Conservation (phyloP, 1,140 invertebrate species). For the Bombus haemorrhoidalis region DNA sequence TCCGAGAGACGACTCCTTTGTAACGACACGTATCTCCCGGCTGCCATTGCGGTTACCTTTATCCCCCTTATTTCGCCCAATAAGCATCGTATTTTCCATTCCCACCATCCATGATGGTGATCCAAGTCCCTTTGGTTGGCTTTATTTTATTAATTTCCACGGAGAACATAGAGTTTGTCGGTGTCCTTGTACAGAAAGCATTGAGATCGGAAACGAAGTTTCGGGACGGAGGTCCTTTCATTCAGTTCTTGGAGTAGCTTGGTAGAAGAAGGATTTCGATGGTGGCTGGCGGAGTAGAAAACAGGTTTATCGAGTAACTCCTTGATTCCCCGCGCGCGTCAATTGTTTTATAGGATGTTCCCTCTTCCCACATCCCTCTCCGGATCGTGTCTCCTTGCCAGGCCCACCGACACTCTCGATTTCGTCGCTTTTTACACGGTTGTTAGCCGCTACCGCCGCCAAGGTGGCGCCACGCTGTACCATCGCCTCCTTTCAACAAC, state of each 20-base stretch:
- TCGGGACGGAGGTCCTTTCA: background rate
- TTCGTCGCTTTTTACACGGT: slow-evolving; percentile 43
- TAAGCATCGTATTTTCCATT: slow-evolving; percentile 24
- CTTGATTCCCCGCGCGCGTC: slow-evolving; percentile 51
- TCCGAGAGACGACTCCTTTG: slow-evolving; percentile 29
- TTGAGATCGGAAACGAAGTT: background rate
- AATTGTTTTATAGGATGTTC: slow-evolving; percentile 69
- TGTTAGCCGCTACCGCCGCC: slow-evolving; percentile 35
- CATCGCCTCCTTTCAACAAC: background rate
- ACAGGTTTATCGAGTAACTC: slow-evolving; percentile 65
- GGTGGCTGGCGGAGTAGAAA: slow-evolving; percentile 41
- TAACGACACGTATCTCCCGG: slow-evolving; percentile 36
- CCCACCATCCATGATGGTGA: too few species aligned
- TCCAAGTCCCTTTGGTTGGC: too few species aligned
- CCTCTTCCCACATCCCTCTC: slow-evolving; percentile 5
- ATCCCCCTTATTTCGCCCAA: slow-evolving; percentile 16
- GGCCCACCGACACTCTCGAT: slow-evolving; percentile 36
- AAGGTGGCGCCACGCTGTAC: slow-evolving; percentile 58
- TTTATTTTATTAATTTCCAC: slow-evolving; percentile 40
- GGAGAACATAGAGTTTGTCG: background rate
- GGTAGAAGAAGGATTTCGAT: slow-evolving; percentile 18
- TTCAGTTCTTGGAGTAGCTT: background rate
- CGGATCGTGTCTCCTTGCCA: background rate
- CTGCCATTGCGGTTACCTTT: slow-evolving; percentile 22
- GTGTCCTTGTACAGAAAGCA: background rate